Evolutionary conservation across 2,113 vertebrate genomes (phyloP), one percentile per base, ranked within the genome.

Genomic region (Tupaia chinensis): DNA sequence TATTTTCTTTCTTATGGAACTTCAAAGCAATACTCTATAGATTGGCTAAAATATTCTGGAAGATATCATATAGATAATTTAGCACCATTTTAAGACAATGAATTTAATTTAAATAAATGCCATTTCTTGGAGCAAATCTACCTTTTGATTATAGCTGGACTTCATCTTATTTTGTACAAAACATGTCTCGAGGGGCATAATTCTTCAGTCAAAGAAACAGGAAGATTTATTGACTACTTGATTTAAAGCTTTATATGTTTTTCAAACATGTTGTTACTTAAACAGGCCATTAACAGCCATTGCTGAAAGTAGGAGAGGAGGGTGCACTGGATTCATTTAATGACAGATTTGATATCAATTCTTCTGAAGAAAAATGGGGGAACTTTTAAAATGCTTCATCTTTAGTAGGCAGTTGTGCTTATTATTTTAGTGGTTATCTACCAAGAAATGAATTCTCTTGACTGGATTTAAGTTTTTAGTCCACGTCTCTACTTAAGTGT

Each of bases 101-200:
- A 56, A 84, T 65, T 95, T 74, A 66, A 94, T 93, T 90, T 93
- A 92, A 95, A 73, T 76, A 93, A 87, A 77, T 78, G 56, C 34
- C 9, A 53, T 84, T 95, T 25, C 53, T 92, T 91, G 25, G 44
- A 72, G 61, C 66, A 7, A 90, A 63, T 93, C 14, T 69, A 61
- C 8, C 11, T 83, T 32, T 81, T 73, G 29, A 65, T 87, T 95
- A 66, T n/a, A 73, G 14, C 32, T 96, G 44, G 34, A 73, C 27
- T 83, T 88, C 3, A 60, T 91, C 25, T 87, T 94, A 82, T 56
- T 96, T 80, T 97, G 90, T 1, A 89, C 7, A 95, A 6, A 17
- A 2, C 56, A 29, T 94, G 65, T 96, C 22, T 81, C 80, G 25
- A 44, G 23, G 63, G 3, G 27, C 89, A 92, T 80, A 61, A 53